A percentile compares a stretch with the other conserved stretches of the same genome.
Conservation (phyloP, 2,888 invertebrate genomes). For the Eupithecia subumbrata region DNA sequence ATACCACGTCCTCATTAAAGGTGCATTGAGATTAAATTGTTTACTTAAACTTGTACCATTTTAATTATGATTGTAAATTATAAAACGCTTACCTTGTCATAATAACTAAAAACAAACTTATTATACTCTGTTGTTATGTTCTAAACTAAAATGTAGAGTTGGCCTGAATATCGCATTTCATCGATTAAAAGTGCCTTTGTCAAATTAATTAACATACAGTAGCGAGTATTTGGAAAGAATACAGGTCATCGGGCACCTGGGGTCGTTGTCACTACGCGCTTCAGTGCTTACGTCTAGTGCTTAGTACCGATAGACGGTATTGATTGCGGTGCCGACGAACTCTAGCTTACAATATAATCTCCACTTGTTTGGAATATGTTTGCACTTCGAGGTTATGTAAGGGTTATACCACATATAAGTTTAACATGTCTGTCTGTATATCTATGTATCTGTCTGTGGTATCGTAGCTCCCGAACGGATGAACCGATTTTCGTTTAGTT, state of each 20-base stretch:
- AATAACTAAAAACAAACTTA: background rate
- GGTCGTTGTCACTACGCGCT: slow-evolving; percentile 59
- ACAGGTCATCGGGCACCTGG: slow-evolving; percentile 53
- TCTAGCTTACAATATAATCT: slow-evolving; percentile 42
- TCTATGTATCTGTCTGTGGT: no score
- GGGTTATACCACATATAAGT: background rate
- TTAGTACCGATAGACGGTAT: slow-evolving; percentile 51
- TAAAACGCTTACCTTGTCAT: background rate
- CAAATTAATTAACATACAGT: slow-evolving; percentile 18
- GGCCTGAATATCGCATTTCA: slow-evolving; percentile 14
- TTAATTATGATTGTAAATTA: background rate
- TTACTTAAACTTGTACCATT: background rate
- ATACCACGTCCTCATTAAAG: background rate
- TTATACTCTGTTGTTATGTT: background rate
- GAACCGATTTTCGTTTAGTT: no score
- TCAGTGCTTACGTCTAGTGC: slow-evolving; percentile 48
- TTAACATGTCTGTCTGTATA: no score
- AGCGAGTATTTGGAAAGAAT: slow-evolving; percentile 26
- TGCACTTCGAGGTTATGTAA: background rate
- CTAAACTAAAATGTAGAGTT: background rate
- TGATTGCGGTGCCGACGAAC: slow-evolving; percentile 70
- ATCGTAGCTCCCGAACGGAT: no score
- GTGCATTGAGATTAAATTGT: background rate
- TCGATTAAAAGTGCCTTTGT: slow-evolving; percentile 5
- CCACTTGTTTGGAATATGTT: background rate